A percentile compares a stretch with the other conserved stretches of the same genome.
These are phyloP conservation scores for Periparus ater DNA, from an alignment of 2,797 vertebrate species.

Conservation along the genomic window DNA sequence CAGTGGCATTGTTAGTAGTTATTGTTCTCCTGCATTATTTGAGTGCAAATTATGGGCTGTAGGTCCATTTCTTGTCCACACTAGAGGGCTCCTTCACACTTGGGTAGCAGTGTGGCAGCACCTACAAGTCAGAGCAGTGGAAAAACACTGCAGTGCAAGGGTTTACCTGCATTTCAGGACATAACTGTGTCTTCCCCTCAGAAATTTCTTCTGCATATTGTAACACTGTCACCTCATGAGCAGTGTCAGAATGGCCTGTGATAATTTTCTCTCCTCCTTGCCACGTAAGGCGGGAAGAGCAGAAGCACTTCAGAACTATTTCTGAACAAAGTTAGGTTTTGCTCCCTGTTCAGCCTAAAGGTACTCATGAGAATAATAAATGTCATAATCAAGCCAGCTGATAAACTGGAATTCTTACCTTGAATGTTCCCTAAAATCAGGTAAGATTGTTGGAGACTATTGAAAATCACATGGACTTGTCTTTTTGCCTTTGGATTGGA, in stretches of 20 bases:
- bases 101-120: background rate
- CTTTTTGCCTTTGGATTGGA: background rate
- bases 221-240: background rate
- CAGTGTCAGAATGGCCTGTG: background rate
- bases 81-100: constrained; percentile 57
- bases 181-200: background rate
- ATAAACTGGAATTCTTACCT: background rate
- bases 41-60: background rate
- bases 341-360: background rate
- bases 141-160: background rate
- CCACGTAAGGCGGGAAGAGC: background rate
- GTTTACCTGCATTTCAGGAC: background rate
- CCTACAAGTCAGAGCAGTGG: background rate
- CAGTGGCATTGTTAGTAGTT: background rate
- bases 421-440: background rate
- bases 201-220: background rate
- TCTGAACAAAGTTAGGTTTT: background rate
- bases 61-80: background rate
- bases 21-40: background rate
- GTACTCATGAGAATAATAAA: background rate
- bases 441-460: background rate
- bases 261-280: background rate
- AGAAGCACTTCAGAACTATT: background rate
- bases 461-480: background rate
- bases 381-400: background rate